phyloP scores from a whole-genome alignment of 2,797 vertebrate species.

The Gephyroberyx darwinii region DNA sequence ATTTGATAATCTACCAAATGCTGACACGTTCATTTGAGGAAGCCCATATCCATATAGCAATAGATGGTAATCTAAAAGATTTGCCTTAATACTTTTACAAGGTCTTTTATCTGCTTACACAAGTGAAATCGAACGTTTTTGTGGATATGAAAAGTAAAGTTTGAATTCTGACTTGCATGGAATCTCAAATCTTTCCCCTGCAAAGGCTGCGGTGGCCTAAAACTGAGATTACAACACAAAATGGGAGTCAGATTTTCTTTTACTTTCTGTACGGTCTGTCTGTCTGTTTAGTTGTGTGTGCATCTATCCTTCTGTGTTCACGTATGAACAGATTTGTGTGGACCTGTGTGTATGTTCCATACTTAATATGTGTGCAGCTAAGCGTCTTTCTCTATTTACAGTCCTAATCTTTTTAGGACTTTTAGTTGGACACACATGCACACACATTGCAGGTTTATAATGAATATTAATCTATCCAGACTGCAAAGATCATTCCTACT shows the following conservation, averaged over 20 bases:
- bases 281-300: background rate
- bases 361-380: background rate
- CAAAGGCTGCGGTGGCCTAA: background rate
- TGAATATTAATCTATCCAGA: background rate
- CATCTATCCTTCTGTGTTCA: background rate
- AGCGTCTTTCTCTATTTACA: background rate
- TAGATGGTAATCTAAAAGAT: slow-evolving; percentile 4
- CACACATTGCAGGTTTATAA: background rate
- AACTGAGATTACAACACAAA: slow-evolving; percentile 5
- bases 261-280: background rate
- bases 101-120: background rate
- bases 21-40: background rate
- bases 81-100: slow-evolving; percentile 4
- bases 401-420: background rate
- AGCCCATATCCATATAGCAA: background rate
- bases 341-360: background rate
- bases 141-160: background rate
- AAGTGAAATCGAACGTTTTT: background rate
- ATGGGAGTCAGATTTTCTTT: background rate
- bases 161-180: background rate
- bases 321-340: background rate
- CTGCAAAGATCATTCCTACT: background rate
- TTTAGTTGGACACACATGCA: background rate
- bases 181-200: background rate
- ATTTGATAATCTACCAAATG: background rate